phyloP scores from a whole-genome alignment of 1,140 invertebrate genomes.

The Microplitis demolitor region DNA sequence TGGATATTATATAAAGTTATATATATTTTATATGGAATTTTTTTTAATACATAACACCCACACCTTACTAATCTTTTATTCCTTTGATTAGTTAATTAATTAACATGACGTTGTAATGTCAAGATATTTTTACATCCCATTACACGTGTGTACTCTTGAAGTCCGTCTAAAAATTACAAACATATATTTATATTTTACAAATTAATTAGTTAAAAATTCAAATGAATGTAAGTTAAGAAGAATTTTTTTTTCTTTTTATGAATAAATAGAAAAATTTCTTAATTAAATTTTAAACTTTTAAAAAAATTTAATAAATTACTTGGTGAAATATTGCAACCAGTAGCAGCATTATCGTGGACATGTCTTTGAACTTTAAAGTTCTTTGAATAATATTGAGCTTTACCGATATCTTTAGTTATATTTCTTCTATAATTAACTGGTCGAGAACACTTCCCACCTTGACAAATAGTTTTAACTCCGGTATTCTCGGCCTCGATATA shows the following conservation, averaged over 20 bases:
- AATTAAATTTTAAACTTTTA: too few relatives aligned
- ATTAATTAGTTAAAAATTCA: too few relatives aligned
- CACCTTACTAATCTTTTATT: neutral
- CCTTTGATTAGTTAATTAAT: neutral
- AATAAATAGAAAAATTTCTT: too few relatives aligned
- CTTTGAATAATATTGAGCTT: neutral
- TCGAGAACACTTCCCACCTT: too few relatives aligned
- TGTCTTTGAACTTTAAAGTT: neutral
- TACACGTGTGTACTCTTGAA: slow-evolving; percentile 5
- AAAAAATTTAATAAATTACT: neutral
- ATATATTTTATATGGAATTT: slow-evolving; percentile 47
- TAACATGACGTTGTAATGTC: neutral
- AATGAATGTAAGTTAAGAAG: too few relatives aligned
- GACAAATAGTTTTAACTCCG: neutral
- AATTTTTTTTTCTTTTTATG: too few relatives aligned
- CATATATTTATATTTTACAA: too few relatives aligned
- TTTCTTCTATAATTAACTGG: too few relatives aligned
- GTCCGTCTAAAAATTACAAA: neutral
- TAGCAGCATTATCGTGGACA: neutral
- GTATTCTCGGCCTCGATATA: neutral
- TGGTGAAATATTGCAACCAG: neutral
- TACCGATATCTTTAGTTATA: too few relatives aligned
- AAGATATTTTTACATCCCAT: neutral
- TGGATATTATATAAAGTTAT: slow-evolving; percentile 50
- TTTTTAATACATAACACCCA: neutral